These are phyloP conservation scores for Chaetops frenatus DNA, from an alignment of 2,113 vertebrate species.

Conservation along the genomic window DNA sequence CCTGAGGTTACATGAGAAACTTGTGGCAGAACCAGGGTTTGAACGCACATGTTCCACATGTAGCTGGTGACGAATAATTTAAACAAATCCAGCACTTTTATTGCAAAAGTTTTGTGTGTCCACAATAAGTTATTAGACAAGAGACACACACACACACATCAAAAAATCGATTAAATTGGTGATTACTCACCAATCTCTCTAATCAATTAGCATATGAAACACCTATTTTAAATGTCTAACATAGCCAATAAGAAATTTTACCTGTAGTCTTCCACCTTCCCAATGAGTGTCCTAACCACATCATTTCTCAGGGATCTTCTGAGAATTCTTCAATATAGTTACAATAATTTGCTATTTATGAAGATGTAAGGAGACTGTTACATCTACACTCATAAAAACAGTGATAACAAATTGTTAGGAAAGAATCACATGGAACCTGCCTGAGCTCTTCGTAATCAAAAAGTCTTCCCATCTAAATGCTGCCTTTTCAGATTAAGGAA, in stretches of 20 bases:
- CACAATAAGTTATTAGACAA: not conserved
- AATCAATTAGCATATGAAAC: not conserved
- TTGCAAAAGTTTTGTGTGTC: not conserved
- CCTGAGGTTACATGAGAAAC: conserved; percentile 23
- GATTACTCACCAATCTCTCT: not conserved
- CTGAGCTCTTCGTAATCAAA: not conserved
- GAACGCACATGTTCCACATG: not conserved
- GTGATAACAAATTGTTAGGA: not conserved
- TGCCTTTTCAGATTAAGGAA: not conserved
- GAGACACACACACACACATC: not conserved
- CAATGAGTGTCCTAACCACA: not conserved
- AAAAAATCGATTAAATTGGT: not conserved
- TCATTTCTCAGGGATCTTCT: not conserved
- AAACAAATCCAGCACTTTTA: not conserved
- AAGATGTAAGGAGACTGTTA: not conserved
- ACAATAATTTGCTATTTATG: not conserved
- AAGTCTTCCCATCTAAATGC: not conserved
- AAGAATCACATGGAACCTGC: not conserved
- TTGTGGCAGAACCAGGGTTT: not conserved
- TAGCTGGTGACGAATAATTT: not conserved
- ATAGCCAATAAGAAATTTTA: not conserved
- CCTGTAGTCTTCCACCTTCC: not conserved
- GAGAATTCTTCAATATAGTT: not conserved
- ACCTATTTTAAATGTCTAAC: not conserved
- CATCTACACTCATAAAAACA: not conserved